Evolutionary conservation across 2,797 vertebrate species (phyloP).

Genomic region (Helostoma temminkii): DNA sequence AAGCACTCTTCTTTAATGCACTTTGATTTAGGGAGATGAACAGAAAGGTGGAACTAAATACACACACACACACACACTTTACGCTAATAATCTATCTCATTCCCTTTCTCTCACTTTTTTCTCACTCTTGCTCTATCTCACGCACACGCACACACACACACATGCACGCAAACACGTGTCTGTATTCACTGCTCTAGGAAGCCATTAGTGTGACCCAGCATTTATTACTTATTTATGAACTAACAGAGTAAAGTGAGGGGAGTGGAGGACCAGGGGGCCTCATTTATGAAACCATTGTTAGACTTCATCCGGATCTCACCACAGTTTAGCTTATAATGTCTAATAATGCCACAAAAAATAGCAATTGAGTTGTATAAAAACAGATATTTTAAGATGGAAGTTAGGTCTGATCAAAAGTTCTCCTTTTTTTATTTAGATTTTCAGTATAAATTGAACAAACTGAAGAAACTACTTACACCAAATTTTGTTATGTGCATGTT

Average conservation of each 20-base stretch:
- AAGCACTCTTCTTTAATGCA: no score
- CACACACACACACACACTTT: conserved; percentile 21
- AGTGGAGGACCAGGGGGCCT: conserved; percentile 58
- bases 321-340: conserved; percentile 18
- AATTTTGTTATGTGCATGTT: no score
- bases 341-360: conserved; percentile 28
- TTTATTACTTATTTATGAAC: conserved; percentile 85
- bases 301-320: conserved; percentile 55
- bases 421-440: no score
- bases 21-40: no score
- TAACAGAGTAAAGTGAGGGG: conserved; percentile 72
- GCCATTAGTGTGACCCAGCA: conserved; percentile 82
- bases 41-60: conserved; percentile 30
- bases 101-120: background rate
- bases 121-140: conserved; percentile 29
- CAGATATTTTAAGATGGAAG: no score
- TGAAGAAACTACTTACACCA: no score
- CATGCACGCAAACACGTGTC: conserved; percentile 49
- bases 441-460: no score
- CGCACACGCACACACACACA: conserved; percentile 11
- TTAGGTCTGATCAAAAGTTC: no score
- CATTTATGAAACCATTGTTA: conserved; percentile 59
- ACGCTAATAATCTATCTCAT: conserved; percentile 31
- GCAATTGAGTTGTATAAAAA: background rate
- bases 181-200: conserved; percentile 78